phyloP scores from a whole-genome alignment of 2,888 invertebrate genomes.

The Philopedon plagiatum region DNA sequence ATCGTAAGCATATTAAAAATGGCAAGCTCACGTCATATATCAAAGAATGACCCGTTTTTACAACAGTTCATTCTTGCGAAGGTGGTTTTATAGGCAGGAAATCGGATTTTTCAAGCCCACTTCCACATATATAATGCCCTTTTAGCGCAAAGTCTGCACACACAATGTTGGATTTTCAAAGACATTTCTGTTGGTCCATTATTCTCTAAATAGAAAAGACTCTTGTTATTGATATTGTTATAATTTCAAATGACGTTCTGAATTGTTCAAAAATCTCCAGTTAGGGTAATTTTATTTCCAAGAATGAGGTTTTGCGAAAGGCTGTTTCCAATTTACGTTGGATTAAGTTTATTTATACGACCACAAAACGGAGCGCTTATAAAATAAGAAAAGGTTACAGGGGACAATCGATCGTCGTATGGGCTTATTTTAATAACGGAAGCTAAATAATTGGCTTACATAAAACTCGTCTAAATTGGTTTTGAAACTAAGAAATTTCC shows the following conservation, averaged over 20 bases:
- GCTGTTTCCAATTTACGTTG: constrained; percentile 6
- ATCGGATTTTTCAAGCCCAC: constrained; percentile 70
- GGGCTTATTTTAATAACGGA: background rate
- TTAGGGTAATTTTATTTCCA: constrained; percentile 14
- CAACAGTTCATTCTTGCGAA: constrained; percentile 62
- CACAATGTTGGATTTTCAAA: constrained; percentile 64
- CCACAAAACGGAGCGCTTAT: background rate
- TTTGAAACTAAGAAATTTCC: no score
- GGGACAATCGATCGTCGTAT: background rate
- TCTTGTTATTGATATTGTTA: constrained; percentile 64
- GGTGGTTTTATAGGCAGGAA: constrained; percentile 66
- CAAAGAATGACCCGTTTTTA: no score
- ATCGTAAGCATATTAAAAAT: no score
- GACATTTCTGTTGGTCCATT: constrained; percentile 47
- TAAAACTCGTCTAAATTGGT: no score
- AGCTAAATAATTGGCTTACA: no score
- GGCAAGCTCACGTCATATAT: no score
- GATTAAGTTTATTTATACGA: constrained; percentile 12
- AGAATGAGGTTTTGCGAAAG: background rate
- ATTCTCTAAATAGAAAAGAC: constrained; percentile 55
- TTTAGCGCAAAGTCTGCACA: constrained; percentile 51
- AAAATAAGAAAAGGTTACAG: background rate
- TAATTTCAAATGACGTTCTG: constrained; percentile 57
- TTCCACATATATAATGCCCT: constrained; percentile 67
- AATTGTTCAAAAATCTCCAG: constrained; percentile 17